Base-by-base conservation (phyloP, 2,888 invertebrate species). In the Hemithea aestivaria region DNA sequence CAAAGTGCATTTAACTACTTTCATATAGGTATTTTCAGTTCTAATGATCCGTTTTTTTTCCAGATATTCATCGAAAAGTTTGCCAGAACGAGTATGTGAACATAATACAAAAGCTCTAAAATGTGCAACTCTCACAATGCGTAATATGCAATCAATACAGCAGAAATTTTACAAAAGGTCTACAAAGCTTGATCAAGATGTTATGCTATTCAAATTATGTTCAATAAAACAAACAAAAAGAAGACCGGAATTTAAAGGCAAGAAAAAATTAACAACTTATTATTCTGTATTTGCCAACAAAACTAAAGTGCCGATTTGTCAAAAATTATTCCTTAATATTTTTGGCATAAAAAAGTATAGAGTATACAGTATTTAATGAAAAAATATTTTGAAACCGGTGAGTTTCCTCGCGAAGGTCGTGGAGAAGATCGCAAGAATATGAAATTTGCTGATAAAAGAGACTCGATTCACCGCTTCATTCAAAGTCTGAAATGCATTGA, bases 271-370 rank as follows among this genome's bases (percentile, higher is more conserved):
- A 29, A 25, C 30, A 20, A 36, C 30, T 25, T 30, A 29, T 16
- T 37, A 31, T 30, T 9, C 10, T 10, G 25, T 26, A 25, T 20
- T 33, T 5, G 7, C 6, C 20, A 8, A 30, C n/a, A 30, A 12
- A 9, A 21, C n/a, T n/a, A 26, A 32, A 32, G 32, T 38, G 12
- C 32, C 37, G 22, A 38, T 38, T 20, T 32, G 37, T 24, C 37
- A 38, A 27, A 32, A 38, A 25, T 27, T 31, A 20, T 37, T 31
- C 1, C 1, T 27, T 8, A 27, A 16, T 1, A 35, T 35, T 28
- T 35, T 35, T 28, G 35, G 35, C 1, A 7, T 37, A 27, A 37
- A 21, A 9, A 37, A 27, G 27, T 24, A 38, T 32, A 38, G 30
- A 32, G 7, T 16, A 8, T n/a, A n/a, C n/a, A n/a, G 1, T 38